phyloP scores from a whole-genome alignment of 1,140 invertebrate genomes.

The Gryllus bimaculatus region DNA sequence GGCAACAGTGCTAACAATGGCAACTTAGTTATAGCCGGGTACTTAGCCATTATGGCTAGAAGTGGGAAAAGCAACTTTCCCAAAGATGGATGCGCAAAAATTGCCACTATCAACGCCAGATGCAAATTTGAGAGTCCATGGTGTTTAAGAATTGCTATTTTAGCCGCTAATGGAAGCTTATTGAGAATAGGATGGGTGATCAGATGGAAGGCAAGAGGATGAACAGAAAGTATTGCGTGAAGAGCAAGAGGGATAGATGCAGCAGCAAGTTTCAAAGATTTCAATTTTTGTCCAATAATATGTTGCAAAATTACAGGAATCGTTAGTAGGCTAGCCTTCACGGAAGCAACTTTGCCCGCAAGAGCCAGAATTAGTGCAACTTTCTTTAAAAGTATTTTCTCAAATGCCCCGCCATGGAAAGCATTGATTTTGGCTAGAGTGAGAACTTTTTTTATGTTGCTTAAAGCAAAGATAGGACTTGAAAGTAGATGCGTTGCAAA shows the following conservation, averaged over 20 bases:
- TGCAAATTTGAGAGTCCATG: background rate
- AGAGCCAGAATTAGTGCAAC: background rate
- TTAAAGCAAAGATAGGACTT: background rate
- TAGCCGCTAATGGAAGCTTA: background rate
- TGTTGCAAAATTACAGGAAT: background rate
- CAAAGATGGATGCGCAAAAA: background rate
- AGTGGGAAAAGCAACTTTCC: background rate
- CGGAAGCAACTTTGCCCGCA: background rate
- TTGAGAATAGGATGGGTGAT: background rate
- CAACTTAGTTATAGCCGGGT: background rate
- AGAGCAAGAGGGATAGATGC: background rate
- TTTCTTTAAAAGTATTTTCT: background rate
- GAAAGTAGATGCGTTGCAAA: background rate
- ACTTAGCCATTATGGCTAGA: background rate
- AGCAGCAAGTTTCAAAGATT: background rate
- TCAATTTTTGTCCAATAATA: background rate
- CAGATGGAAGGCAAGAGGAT: background rate
- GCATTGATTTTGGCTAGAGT: background rate
- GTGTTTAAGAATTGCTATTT: background rate
- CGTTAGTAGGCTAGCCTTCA: background rate
- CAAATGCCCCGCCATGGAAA: background rate
- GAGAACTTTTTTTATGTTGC: background rate
- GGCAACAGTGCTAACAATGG: background rate
- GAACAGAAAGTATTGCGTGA: background rate
- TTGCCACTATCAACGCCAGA: background rate